Evolutionary conservation across 2,113 vertebrate genomes (phyloP).

Genomic region (Atrichornis clamosus): DNA sequence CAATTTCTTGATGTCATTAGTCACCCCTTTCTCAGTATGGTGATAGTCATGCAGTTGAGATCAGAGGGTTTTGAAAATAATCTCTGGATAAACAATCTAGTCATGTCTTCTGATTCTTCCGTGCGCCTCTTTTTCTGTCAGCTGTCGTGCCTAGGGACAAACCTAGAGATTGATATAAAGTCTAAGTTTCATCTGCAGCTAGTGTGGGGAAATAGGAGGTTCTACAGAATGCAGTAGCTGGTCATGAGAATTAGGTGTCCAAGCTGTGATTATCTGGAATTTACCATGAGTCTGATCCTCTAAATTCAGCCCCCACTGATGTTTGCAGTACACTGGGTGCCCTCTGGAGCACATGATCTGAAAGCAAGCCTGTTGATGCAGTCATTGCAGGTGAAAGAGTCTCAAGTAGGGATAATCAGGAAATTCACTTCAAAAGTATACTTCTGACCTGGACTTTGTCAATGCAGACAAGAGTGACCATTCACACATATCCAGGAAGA

Average conservation of each 20-base stretch:
- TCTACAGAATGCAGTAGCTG: not conserved
- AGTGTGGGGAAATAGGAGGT: not conserved
- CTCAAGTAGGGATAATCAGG: not conserved
- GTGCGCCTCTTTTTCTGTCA: not conserved
- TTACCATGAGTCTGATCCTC: not conserved
- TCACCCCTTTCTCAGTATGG: not conserved
- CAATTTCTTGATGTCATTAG: not conserved
- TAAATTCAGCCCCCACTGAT: not conserved
- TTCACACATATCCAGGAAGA: not conserved
- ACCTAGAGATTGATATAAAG: not conserved
- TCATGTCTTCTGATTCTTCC: not conserved
- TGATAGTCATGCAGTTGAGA: not conserved
- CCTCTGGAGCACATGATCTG: not conserved
- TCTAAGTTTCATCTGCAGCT: not conserved
- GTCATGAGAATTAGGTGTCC: not conserved
- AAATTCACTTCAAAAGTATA: not conserved
- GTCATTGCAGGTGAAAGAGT: not conserved
- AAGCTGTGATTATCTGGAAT: not conserved
- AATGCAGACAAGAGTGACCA: not conserved
- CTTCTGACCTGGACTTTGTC: not conserved
- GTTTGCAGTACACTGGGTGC: not conserved
- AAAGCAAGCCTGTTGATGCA: not conserved
- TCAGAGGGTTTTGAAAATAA: not conserved
- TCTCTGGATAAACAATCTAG: not conserved
- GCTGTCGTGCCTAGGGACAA: accelerated